Percentiles rank a stretch among this genome's conserved stretches.
Conservation (phyloP, 2,113 vertebrate species). For the Pedetes capensis region DNA sequence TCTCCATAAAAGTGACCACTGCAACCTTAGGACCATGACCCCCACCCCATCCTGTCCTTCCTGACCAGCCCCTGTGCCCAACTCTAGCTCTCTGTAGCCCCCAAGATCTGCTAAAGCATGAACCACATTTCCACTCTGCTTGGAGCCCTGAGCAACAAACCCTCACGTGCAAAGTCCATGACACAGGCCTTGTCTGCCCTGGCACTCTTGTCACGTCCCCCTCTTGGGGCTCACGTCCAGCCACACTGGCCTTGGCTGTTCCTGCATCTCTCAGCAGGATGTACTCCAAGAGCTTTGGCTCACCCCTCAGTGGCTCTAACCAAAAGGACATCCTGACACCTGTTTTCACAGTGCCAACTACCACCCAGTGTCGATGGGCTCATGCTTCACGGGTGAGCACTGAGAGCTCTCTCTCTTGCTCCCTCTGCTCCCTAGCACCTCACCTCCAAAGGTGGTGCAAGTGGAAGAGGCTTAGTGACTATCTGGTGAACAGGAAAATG, state of each 20-base stretch:
- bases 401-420: neutral
- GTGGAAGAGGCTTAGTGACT: too few species aligned
- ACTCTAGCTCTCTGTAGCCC: neutral
- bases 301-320: neutral
- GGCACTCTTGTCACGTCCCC: neutral
- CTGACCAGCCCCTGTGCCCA: rapidly evolving
- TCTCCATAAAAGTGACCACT: too few species aligned
- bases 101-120: neutral
- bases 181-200: too few species aligned
- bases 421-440: neutral
- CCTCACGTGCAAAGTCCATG: rapidly evolving
- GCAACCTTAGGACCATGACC: neutral
- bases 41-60: neutral
- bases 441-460: too few species aligned
- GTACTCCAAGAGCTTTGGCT: neutral
- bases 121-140: neutral
- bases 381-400: neutral
- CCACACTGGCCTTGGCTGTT: neutral
- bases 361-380: too few species aligned
- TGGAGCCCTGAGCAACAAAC: neutral
- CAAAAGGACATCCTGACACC: neutral
- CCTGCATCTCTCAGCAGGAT: neutral
- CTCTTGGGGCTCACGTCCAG: neutral
- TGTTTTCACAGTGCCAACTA: neutral
- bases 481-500: rapidly evolving